A percentile compares a stretch with the other conserved stretches of the same genome.
phyloP scores from a whole-genome alignment of 2,888 invertebrate genomes.

The Aricia artaxerxes region DNA sequence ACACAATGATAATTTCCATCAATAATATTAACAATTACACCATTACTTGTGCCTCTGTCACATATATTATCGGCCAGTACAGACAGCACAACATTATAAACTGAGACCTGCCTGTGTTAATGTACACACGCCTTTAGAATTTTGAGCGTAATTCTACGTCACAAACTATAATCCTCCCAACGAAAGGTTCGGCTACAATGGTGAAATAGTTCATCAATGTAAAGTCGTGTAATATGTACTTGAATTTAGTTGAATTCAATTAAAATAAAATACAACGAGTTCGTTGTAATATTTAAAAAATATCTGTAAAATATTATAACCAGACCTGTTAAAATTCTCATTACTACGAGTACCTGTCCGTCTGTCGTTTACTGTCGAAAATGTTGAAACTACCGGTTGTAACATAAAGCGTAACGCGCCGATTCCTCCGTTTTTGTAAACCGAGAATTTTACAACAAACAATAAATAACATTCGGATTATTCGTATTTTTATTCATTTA shows the following conservation, averaged over 20 bases:
- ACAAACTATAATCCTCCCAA: slow-evolving; percentile 48
- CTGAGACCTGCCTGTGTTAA: slow-evolving; percentile 46
- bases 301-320: too few relatives aligned
- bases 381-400: not conserved
- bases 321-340: too few relatives aligned
- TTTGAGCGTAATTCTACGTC: slow-evolving; percentile 55
- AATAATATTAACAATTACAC: slow-evolving; percentile 49
- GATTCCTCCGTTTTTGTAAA: not conserved
- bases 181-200: slow-evolving; percentile 47
- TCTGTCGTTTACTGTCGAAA: too few relatives aligned
- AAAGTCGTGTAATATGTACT: not conserved
- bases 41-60: slow-evolving; percentile 54
- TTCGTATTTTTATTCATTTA: slow-evolving; percentile 30
- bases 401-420: not conserved
- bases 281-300: too few relatives aligned
- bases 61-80: slow-evolving; percentile 50
- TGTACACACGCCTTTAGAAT: slow-evolving; percentile 52
- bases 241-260: not conserved
- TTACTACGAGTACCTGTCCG: too few relatives aligned
- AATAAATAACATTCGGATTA: slow-evolving; percentile 28
- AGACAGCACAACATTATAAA: slow-evolving; percentile 49
- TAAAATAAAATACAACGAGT: too few relatives aligned
- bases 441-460: slow-evolving; percentile 4
- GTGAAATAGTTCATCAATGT: slow-evolving; percentile 6
- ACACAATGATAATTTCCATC: slow-evolving; percentile 40